Base-by-base conservation (phyloP, 2,797 vertebrate genomes). In the Lepus townsendii region DNA sequence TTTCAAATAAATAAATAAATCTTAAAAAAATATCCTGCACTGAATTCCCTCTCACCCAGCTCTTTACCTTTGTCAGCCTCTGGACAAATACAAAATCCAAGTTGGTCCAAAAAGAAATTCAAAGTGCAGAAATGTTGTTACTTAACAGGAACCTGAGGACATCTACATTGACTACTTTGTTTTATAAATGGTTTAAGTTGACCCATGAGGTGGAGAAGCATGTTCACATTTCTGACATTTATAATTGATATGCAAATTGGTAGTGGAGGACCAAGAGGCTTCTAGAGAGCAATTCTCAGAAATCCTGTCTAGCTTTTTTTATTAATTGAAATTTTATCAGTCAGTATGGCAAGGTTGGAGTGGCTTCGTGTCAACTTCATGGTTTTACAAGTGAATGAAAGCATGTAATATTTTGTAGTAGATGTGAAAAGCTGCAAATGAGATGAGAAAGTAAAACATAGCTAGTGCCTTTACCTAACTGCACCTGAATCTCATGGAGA, bases 71-170 rank as follows among this genome's bases (percentile, higher is more conserved):
- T 72, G 47, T 57, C 9, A 71, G 22, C 16, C 35, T 66, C 54
- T 69, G 3, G 17, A n/a, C 54, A 92, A 90, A 66, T 38, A 91
- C 11, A 90, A 92, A 90, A 71, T 79, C 14, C 10, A 42, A 65
- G 11, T 71, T 42, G 54, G 20, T 20, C 54, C 14, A 84, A 52
- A 91, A 77, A 86, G 32, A 93, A 47, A 38, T 0, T n/a, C 84
- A 57, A 80, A 77, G 17, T 27, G 7, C 75, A 65, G 32, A 52
- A 85, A 93, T 63, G 66, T 5, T 66, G 7, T 38, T 54, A 38
- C 50, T 35, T 66, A 26, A 91, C 82, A 5, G 35, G 24, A 75
- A 47, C 22, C 7, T n/a, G 54, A 75, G 22, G 88, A 78, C 12
- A 66, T 85, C n/a, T 90, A 11, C 62, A n/a, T 16, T 75, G 30